Conservation (phyloP, 2,888 invertebrate species). For the Acleris emargana region DNA sequence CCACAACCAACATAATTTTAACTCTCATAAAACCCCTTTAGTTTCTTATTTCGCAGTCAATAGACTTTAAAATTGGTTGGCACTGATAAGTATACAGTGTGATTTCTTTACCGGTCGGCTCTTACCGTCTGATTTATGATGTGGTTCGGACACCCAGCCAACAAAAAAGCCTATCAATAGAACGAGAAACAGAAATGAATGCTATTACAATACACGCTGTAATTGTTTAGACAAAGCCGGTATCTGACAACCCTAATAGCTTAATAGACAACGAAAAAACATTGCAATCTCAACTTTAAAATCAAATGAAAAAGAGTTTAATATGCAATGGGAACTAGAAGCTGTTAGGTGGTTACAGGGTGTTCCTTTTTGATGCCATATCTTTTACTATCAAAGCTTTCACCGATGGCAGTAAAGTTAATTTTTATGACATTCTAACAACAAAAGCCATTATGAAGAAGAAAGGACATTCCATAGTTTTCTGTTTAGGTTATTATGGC, state of each 20-base stretch:
- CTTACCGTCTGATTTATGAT: constrained; percentile 78
- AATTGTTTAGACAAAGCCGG: constrained; percentile 80
- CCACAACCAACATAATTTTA: constrained; percentile 28
- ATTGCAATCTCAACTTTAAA: constrained; percentile 43
- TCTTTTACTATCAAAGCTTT: constrained; percentile 76
- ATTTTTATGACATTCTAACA: constrained; percentile 77
- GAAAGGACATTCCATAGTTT: constrained; percentile 67
- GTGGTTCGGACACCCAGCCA: constrained; percentile 76
- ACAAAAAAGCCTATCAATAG: constrained; percentile 77
- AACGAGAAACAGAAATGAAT: constrained; percentile 80
- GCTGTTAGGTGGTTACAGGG: constrained; percentile 39
- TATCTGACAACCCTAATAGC: constrained; percentile 42
- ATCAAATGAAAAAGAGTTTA: constrained; percentile 31
- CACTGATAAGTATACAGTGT: constrained; percentile 38
- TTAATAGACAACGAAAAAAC: constrained; percentile 39
- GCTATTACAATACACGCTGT: constrained; percentile 75
- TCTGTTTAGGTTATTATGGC: constrained; percentile 60
- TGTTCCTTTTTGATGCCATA: constrained; percentile 49
- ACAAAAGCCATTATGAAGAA: constrained; percentile 71
- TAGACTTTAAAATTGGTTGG: constrained; percentile 49
- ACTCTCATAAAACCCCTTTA: not conserved
- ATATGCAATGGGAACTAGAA: constrained; percentile 18
- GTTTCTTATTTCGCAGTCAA: constrained; percentile 27
- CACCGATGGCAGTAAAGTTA: constrained; percentile 73
- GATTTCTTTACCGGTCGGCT: constrained; percentile 50